These are phyloP conservation scores for Halocynthia aurantium DNA, from an alignment of 23 tunicate genomes.

Conservation along the genomic window DNA sequence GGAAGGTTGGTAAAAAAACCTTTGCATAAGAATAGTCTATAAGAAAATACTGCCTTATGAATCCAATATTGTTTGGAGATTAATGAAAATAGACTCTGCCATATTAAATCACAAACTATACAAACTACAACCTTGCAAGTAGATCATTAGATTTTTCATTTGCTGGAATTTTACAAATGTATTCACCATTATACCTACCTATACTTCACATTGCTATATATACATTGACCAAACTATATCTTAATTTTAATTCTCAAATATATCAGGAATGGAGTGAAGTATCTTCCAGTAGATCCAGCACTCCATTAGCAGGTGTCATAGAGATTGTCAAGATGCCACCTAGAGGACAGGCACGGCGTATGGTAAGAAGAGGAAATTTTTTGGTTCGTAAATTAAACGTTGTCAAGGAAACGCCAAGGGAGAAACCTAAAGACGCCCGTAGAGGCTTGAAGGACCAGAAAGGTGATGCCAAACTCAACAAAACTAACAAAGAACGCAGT, in stretches of 20 bases:
- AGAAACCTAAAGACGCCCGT: too few relatives aligned
- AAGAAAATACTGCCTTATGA: too few relatives aligned
- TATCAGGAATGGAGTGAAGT: conserved; percentile 82
- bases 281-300: conserved; percentile 79
- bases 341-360: conserved; percentile 38
- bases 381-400: conserved; percentile 37
- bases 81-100: too few relatives aligned
- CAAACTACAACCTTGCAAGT: too few relatives aligned
- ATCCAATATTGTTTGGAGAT: not conserved
- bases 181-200: too few relatives aligned
- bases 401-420: conserved; percentile 11
- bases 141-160: too few relatives aligned
- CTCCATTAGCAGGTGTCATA: conserved; percentile 68
- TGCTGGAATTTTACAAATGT: too few relatives aligned
- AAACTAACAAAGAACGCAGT: not conserved
- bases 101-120: too few relatives aligned
- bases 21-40: not conserved
- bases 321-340: conserved; percentile 88
- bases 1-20: conserved; percentile 46
- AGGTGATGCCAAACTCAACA: not conserved
- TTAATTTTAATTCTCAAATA: not conserved
- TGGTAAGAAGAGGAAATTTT: conserved; percentile 59
- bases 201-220: not conserved
- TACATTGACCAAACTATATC: not conserved
- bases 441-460: too few relatives aligned